Conservation (phyloP, 2,113 vertebrate species). For the Gobio gobio region DNA sequence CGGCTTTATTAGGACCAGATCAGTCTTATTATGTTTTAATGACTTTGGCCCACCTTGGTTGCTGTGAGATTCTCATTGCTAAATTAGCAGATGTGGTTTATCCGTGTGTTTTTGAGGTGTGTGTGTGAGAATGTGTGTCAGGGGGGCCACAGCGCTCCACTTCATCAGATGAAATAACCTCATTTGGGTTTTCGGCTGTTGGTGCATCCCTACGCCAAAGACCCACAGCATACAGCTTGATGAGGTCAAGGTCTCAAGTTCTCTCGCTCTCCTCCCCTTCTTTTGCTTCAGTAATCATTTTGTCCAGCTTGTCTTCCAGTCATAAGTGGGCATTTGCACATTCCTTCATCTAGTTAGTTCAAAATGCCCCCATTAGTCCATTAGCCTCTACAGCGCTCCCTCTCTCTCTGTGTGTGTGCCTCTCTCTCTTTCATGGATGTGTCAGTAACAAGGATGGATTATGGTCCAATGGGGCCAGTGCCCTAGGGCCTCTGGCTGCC, state of each 20-base stretch:
- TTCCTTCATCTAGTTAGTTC: slow-evolving; percentile 43
- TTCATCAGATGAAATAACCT: slow-evolving; percentile 39
- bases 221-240: background rate
- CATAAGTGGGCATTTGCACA: slow-evolving; percentile 55
- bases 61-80: slow-evolving; percentile 31
- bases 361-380: slow-evolving; percentile 24
- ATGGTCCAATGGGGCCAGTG: background rate
- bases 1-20: slow-evolving; percentile 31
- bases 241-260: slow-evolving; percentile 1
- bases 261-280: background rate
- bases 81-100: slow-evolving; percentile 35
- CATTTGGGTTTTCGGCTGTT: background rate
- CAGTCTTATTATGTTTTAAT: slow-evolving; percentile 27
- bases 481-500: background rate
- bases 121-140: background rate
- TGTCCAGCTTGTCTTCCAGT: slow-evolving; percentile 69
- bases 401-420: background rate
- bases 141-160: slow-evolving; percentile 10
- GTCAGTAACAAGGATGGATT: slow-evolving; percentile 34
- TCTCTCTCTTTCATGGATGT: background rate
- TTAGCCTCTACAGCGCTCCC: background rate
- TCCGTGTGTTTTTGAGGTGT: slow-evolving; percentile 32
- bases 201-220: slow-evolving; percentile 9
- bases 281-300: slow-evolving; percentile 66
- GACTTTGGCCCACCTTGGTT: slow-evolving; percentile 24